A percentile compares a stretch with the other conserved stretches of the same genome.
Conservation (phyloP, 2,113 vertebrate genomes). For the Bombycilla garrulus region DNA sequence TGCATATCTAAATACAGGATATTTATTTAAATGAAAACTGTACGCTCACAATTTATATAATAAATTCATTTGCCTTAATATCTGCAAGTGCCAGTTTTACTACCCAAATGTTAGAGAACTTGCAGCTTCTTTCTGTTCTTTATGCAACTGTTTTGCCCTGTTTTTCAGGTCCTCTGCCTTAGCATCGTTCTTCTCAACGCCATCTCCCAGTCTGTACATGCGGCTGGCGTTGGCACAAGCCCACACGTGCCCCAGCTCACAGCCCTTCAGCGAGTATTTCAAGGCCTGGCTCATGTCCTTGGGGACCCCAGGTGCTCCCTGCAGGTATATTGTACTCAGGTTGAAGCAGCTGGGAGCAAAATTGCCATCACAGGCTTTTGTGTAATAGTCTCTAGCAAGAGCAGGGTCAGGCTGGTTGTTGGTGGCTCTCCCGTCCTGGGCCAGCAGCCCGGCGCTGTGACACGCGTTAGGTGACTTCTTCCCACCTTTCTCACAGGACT, state of each 20-base stretch:
- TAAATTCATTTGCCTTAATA: background rate
- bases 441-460: conserved; percentile 86
- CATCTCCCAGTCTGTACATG: conserved; percentile 94
- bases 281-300: conserved; percentile 86
- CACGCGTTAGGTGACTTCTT: conserved; percentile 88
- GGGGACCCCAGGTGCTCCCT: conserved; percentile 77
- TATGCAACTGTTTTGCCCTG: conserved; percentile 82
- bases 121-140: conserved; percentile 72
- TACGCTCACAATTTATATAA: background rate
- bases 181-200: conserved; percentile 80
- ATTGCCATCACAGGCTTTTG: conserved; percentile 82
- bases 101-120: conserved; percentile 73
- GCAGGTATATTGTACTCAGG: conserved; percentile 85
- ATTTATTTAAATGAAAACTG: background rate
- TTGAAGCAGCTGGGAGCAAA: conserved; percentile 93
- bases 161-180: conserved; percentile 91
- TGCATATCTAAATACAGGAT: conserved; percentile 13
- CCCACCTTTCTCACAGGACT: conserved; percentile 82
- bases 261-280: conserved; percentile 84
- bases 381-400: conserved; percentile 83
- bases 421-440: conserved; percentile 80
- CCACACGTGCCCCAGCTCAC: conserved; percentile 91
- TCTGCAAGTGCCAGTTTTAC: conserved; percentile 8
- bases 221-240: conserved; percentile 94
- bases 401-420: conserved; percentile 67